A percentile compares a stretch with the other conserved stretches of the same genome.
phyloP scores from a whole-genome alignment of 2,888 invertebrate species.

The Megalurothrips usitatus region DNA sequence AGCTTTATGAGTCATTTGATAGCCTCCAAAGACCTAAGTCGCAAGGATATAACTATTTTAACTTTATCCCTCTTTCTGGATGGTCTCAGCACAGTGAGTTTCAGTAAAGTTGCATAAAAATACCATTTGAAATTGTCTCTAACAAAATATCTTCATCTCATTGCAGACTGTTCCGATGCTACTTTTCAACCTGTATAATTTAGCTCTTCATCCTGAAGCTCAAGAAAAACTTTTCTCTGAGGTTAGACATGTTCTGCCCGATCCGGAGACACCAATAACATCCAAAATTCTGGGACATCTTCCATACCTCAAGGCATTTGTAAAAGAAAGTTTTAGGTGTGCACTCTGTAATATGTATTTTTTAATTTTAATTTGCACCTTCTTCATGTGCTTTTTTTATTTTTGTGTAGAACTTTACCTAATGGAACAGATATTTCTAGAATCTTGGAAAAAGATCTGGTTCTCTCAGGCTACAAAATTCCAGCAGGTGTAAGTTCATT shows the following conservation, averaged over 20 bases:
- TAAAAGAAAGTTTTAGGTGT: constrained; percentile 49
- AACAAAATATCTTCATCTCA: neutral
- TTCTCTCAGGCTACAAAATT: constrained; percentile 45
- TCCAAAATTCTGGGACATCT: constrained; percentile 42
- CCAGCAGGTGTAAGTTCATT: constrained; percentile 44
- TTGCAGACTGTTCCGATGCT: constrained; percentile 47
- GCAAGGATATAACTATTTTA: constrained; percentile 49
- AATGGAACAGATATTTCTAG: constrained; percentile 45
- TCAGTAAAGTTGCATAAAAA: neutral
- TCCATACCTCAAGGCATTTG: constrained; percentile 47
- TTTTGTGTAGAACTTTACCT: constrained; percentile 42
- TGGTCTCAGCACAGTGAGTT: constrained; percentile 51
- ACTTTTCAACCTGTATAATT: constrained; percentile 45
- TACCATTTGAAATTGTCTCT: neutral
- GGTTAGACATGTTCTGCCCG: constrained; percentile 39
- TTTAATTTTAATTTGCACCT: neutral
- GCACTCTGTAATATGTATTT: neutral
- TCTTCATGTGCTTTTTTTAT: neutral
- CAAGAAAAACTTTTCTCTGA: constrained; percentile 46
- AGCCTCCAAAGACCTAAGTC: constrained; percentile 45
- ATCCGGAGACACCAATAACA: constrained; percentile 39
- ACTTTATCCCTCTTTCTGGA: constrained; percentile 52
- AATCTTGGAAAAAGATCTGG: constrained; percentile 43
- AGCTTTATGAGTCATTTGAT: constrained; percentile 49
- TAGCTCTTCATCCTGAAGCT: constrained; percentile 45